Conservation (phyloP, 2,113 vertebrate species). For the Oplegnathus fasciatus region DNA sequence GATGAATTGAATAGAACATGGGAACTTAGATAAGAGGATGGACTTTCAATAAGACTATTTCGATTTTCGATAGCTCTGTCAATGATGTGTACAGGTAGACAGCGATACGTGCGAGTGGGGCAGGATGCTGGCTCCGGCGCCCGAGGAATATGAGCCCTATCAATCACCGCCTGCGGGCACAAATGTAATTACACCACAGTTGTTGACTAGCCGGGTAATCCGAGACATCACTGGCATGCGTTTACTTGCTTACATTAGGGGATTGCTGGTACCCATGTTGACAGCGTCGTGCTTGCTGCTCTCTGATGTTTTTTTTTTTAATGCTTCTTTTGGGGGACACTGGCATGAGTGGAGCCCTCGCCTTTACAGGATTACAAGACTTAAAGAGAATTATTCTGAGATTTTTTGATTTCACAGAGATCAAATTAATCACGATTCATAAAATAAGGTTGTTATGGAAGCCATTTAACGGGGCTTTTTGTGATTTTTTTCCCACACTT, state of each 20-base stretch:
- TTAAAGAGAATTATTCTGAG: neutral
- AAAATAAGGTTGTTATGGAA: neutral
- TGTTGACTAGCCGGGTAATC: conserved; percentile 76
- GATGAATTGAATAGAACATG: conserved; percentile 51
- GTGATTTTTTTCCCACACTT: neutral
- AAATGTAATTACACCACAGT: conserved; percentile 81
- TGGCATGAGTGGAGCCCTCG: conserved; percentile 19
- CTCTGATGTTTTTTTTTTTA: conserved; percentile 52
- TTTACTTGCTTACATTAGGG: conserved; percentile 71
- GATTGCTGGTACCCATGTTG: conserved; percentile 68
- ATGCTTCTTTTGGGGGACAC: conserved; percentile 23
- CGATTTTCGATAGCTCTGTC: conserved; percentile 59
- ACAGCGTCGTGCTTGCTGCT: conserved; percentile 6
- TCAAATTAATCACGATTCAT: conserved; percentile 15
- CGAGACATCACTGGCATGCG: conserved; percentile 65
- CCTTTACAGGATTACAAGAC: neutral
- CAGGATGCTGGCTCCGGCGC: conserved; percentile 45
- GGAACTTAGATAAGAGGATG: conserved; percentile 43
- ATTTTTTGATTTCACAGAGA: neutral
- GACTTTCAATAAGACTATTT: conserved; percentile 62
- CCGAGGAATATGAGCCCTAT: conserved; percentile 76
- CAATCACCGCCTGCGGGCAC: conserved; percentile 74
- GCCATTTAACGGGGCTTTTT: neutral
- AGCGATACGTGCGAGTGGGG: conserved; percentile 29
- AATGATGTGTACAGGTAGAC: conserved; percentile 50